Evolutionary conservation across 2,888 invertebrate species (phyloP).

Genomic region (Desoria tigrina): DNA sequence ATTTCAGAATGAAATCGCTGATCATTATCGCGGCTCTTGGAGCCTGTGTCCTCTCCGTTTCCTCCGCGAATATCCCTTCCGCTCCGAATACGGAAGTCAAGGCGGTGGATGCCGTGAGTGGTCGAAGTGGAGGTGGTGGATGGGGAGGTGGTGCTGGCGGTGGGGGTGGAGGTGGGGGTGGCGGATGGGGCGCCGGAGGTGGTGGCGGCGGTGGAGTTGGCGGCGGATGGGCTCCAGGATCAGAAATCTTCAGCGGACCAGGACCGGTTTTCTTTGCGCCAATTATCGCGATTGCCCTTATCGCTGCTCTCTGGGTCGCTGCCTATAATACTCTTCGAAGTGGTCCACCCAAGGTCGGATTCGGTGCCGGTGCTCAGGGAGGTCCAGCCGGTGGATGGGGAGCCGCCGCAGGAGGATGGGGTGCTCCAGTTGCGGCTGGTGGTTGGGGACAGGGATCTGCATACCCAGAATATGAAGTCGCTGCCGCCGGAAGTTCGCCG

Average conservation of each 20-base stretch:
- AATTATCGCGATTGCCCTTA: conserved; percentile 34
- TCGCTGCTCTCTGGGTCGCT: conserved; percentile 39
- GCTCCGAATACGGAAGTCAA: conserved; percentile 7
- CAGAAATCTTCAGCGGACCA: conserved; percentile 38
- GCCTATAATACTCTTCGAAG: conserved; percentile 42
- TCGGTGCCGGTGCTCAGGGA: conserved; percentile 36
- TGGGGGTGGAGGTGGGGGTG: conserved; percentile 9
- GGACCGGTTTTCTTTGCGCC: conserved; percentile 37
- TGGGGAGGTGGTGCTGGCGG: not conserved
- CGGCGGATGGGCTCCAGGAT: conserved; percentile 18
- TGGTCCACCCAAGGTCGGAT: conserved; percentile 38
- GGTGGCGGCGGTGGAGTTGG: conserved; percentile 11
- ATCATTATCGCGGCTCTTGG: conserved; percentile 14
- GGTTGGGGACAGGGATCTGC: conserved; percentile 23
- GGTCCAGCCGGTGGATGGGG: conserved; percentile 30
- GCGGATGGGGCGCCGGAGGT: not conserved
- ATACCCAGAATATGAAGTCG: conserved; percentile 8
- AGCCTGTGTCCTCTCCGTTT: conserved; percentile 25
- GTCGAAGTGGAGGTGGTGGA: not conserved
- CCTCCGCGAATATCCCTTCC: conserved; percentile 17
- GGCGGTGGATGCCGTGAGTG: conserved; percentile 4
- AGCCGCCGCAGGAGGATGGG: conserved; percentile 29
- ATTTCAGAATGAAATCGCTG: conserved; percentile 17
- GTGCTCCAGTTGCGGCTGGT: conserved; percentile 29
- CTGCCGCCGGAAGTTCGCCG: conserved; percentile 19